These are phyloP conservation scores for Xylocopa sonorina DNA, from an alignment of 1,140 invertebrate genomes.

Conservation along the genomic window DNA sequence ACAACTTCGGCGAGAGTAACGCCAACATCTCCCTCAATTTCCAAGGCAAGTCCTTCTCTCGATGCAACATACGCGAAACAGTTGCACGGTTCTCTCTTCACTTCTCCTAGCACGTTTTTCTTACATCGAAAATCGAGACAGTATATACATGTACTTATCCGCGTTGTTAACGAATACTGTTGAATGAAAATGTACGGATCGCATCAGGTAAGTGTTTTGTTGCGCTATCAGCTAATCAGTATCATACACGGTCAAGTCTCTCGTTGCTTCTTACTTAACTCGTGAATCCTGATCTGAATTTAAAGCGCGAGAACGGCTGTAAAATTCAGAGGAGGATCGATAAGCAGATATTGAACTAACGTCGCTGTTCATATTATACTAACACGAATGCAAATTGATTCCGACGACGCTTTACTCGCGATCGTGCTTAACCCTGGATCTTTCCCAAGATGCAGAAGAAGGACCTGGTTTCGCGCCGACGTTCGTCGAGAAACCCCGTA, in stretches of 20 bases:
- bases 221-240: slow-evolving; percentile 52
- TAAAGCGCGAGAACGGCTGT: neutral
- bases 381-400: neutral
- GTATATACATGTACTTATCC: no score
- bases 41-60: slow-evolving; percentile 90
- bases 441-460: slow-evolving; percentile 92
- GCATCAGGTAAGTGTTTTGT: slow-evolving; percentile 52
- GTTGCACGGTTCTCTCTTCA: slow-evolving; percentile 43
- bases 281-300: neutral
- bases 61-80: slow-evolving; percentile 32
- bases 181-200: neutral
- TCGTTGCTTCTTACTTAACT: slow-evolving; percentile 50
- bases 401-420: neutral
- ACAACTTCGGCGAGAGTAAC: slow-evolving; percentile 99
- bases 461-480: slow-evolving; percentile 95
- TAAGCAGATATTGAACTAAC: slow-evolving; percentile 46
- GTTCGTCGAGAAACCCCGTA: slow-evolving; percentile 97
- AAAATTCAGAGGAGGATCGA: slow-evolving; percentile 4
- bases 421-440: slow-evolving; percentile 73
- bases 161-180: no score
- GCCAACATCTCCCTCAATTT: slow-evolving; percentile 99
- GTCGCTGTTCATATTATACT: slow-evolving; percentile 18
- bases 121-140: no score
- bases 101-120: neutral
- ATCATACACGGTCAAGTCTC: slow-evolving; percentile 54